phyloP scores from a whole-genome alignment of 1,140 invertebrate genomes.

The Drosophila jambulina region DNA sequence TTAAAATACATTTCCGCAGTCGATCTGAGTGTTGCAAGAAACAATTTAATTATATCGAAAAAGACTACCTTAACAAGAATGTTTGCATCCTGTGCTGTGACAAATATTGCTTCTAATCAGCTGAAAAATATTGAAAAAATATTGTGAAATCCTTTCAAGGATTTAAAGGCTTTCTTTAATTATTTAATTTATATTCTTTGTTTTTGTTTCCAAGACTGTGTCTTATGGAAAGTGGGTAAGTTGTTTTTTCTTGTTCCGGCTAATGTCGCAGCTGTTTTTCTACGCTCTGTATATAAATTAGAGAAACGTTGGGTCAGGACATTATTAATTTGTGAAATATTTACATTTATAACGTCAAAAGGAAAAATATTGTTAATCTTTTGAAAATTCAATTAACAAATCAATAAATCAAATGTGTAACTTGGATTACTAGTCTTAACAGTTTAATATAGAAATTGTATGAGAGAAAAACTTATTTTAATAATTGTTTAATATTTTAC shows the following conservation, averaged over 20 bases:
- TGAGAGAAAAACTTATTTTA: background rate
- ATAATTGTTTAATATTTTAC: background rate
- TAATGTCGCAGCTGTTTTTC: constrained; percentile 8
- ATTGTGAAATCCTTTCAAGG: constrained; percentile 17
- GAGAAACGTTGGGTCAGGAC: background rate
- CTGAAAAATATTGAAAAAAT: background rate
- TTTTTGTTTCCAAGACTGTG: constrained; percentile 3
- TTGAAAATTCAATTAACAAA: background rate
- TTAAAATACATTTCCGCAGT: constrained; percentile 7
- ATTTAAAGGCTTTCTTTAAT: background rate
- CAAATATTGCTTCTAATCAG: background rate
- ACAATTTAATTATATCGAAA: constrained; percentile 5
- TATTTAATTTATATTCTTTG: background rate
- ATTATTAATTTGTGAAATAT: background rate
- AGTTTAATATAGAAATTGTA: background rate
- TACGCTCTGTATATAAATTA: background rate
- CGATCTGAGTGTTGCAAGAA: background rate
- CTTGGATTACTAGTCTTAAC: background rate
- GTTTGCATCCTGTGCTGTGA: constrained; percentile 11
- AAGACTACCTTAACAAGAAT: background rate
- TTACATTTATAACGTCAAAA: background rate
- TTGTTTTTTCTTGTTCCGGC: constrained; percentile 8
- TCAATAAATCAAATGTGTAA: background rate
- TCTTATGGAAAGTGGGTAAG: constrained; percentile 9
- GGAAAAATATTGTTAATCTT: background rate